Evolutionary conservation across 2,888 invertebrate species (phyloP).

Genomic region (Chironomus tentans): DNA sequence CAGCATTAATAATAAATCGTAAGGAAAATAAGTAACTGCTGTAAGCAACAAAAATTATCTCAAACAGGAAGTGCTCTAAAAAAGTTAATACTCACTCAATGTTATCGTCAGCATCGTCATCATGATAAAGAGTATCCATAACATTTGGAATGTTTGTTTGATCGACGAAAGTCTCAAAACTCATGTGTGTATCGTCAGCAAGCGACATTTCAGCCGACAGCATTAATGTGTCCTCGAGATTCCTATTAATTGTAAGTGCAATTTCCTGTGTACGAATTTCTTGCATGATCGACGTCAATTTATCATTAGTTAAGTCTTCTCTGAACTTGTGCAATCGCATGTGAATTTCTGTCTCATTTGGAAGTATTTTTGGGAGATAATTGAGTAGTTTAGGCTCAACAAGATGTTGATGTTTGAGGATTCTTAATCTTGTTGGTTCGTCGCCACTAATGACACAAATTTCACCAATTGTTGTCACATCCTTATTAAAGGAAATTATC

Average conservation of each 20-base stretch:
- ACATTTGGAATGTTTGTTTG: neutral
- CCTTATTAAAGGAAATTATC: conserved; percentile 36
- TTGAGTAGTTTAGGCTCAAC: neutral
- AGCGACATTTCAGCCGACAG: neutral
- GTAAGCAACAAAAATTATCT: too few species aligned
- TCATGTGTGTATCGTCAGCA: conserved; percentile 11
- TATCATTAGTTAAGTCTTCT: neutral
- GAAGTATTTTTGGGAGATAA: neutral
- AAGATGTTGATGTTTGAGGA: conserved; percentile 33
- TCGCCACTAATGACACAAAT: conserved; percentile 45
- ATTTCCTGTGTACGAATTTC: conserved; percentile 36
- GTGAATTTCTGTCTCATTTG: neutral
- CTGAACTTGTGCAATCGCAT: neutral
- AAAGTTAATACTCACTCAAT: neutral
- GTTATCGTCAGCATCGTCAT: too few species aligned
- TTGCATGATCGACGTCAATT: neutral
- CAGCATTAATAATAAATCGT: too few species aligned
- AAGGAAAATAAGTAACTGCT: too few species aligned
- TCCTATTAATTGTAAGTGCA: conserved; percentile 37
- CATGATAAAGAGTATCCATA: neutral
- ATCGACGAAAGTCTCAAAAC: conserved; percentile 18
- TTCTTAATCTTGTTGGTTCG: conserved; percentile 44
- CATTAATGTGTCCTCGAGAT: conserved; percentile 36
- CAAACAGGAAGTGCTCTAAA: too few species aligned
- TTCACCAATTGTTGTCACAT: conserved; percentile 43